Evolutionary conservation across 2,797 vertebrate genomes (phyloP), one percentile per base, ranked within the genome.

Genomic region (Furcifer pardalis): DNA sequence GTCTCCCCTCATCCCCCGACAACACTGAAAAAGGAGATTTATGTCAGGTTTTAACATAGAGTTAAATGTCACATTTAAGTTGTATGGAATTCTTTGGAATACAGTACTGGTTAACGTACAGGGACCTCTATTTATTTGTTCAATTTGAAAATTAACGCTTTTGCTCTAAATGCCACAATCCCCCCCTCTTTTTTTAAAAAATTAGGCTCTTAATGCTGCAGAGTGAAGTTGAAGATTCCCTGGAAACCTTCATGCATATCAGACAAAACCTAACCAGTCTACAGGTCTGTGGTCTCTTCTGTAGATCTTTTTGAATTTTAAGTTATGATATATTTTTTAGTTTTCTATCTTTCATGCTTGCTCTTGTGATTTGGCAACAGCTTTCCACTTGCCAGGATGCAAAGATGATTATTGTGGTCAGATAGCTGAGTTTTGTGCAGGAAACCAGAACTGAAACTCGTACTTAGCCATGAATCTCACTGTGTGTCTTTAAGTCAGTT

Each of bases 221-320:
- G 8, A 95, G 94, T 86, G 92, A 95, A 94, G 94, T 97, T 90
- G 94, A 96, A 83, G 89, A 79, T 27, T 97, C 97, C 1, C 79
- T 95, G 82, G 88, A 87, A 35, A 91, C 82, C 90, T 96, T 97
- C 89, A 85, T 96, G 95, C 93, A 95, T 84, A 92, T 91, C 82
- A 97, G 96, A 87, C 93, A 94, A 87, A 94, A 92, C 87, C 95
- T 98, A 91, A 95, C 88, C 84, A 95, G 92, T 93, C 93, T 97
- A 82, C 88, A 97, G 92, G 96, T 97, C 90, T 93, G 96, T 77
- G 69, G 83, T 82, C 21, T 15, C 9, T 0, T 10, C 3, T 52
- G 56, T 76, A 84, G 5, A 30, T 56, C 17, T 79, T 56, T 0
- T 85, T 87, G 60, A 23, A 60, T 1, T 27, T 69, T 60, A 21